Evolutionary conservation across 2,797 vertebrate species (phyloP).

Genomic region (Neostethus bicornis): DNA sequence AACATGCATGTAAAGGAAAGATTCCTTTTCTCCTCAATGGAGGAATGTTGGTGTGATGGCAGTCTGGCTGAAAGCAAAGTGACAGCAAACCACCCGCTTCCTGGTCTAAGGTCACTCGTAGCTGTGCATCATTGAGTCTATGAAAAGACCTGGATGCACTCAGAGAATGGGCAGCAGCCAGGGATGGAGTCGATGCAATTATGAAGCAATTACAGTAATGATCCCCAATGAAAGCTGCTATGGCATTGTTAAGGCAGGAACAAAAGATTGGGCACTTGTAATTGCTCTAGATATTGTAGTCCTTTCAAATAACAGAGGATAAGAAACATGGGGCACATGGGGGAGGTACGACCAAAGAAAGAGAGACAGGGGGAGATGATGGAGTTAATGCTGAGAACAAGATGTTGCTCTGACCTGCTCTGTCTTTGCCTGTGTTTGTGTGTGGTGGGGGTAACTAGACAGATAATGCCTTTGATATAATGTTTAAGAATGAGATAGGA

Average conservation of each 20-base stretch:
- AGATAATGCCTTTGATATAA: conserved; percentile 85
- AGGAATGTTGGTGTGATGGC: conserved; percentile 52
- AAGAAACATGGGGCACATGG: conserved; percentile 9
- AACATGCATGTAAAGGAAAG: conserved; percentile 20
- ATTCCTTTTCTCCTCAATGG: conserved; percentile 8
- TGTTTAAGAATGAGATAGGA: conserved; percentile 84
- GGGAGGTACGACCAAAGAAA: conserved; percentile 16
- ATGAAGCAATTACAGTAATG: conserved; percentile 75
- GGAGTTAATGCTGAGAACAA: conserved; percentile 33
- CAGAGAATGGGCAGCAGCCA: conserved; percentile 60
- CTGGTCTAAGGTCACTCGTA: conserved; percentile 57
- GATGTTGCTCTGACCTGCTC: conserved; percentile 39
- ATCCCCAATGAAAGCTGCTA: conserved; percentile 69
- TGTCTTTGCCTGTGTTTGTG: conserved; percentile 34
- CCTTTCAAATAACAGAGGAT: conserved; percentile 49
- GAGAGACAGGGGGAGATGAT: conserved; percentile 18
- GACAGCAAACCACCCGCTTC: conserved; percentile 52
- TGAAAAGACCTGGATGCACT: conserved; percentile 54
- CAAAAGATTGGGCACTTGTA: conserved; percentile 54
- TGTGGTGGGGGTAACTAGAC: conserved; percentile 67
- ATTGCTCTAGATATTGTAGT: conserved; percentile 55
- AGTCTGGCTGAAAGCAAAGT: conserved; percentile 55
- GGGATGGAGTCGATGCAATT: conserved; percentile 69
- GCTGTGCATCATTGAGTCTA: conserved; percentile 44
- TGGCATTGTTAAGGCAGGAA: conserved; percentile 57